Evolutionary conservation across 2,797 vertebrate genomes (phyloP).

Genomic region (Anguilla megastoma): DNA sequence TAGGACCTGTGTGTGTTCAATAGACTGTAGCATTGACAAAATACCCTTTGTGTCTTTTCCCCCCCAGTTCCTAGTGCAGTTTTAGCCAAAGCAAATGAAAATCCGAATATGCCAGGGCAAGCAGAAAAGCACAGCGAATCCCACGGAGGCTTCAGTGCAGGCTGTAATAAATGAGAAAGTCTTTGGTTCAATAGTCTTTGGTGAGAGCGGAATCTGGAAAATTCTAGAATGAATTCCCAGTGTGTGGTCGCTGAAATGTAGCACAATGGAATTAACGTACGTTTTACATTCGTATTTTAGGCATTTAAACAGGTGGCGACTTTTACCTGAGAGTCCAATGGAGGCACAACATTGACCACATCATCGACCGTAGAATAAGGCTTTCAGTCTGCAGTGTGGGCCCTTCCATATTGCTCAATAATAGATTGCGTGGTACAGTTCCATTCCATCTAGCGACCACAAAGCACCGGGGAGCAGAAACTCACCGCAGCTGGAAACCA

Average conservation of each 20-base stretch:
- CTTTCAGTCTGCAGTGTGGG: background rate
- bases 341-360: background rate
- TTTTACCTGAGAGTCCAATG: background rate
- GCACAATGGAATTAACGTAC: background rate
- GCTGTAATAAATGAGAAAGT: background rate
- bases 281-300: background rate
- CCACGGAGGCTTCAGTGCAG: background rate
- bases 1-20: background rate
- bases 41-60: background rate
- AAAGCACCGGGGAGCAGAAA: background rate
- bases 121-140: background rate
- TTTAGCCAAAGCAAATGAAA: background rate
- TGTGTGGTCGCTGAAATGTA: background rate
- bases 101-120: background rate
- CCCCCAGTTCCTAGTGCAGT: background rate
- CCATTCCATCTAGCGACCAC: background rate
- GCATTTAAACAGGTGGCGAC: background rate
- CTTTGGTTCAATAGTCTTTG: background rate
- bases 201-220: background rate
- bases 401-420: background rate
- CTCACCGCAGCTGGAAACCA: background rate
- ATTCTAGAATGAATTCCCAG: background rate
- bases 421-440: background rate
- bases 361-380: background rate
- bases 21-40: background rate